phyloP scores from a whole-genome alignment of 2,888 invertebrate genomes.

The Chrysomela aeneicollis region DNA sequence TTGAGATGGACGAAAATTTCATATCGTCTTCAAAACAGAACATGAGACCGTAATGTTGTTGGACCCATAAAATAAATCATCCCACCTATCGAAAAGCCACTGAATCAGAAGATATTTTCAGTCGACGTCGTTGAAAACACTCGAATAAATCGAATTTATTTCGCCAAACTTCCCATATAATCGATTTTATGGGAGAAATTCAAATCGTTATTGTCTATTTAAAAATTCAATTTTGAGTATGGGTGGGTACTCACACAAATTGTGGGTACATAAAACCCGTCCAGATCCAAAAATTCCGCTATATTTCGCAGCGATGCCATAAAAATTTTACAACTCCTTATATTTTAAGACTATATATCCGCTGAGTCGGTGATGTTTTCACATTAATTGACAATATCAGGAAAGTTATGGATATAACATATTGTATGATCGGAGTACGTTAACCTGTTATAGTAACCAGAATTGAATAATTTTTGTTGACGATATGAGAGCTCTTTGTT shows the following conservation, averaged over 20 bases:
- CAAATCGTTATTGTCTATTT: slow-evolving; percentile 23
- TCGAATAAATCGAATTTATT: background rate
- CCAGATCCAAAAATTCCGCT: background rate
- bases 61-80: background rate
- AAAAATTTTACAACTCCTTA: background rate
- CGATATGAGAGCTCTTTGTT: too few species aligned
- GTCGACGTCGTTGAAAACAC: background rate
- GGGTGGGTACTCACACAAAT: slow-evolving; percentile 16
- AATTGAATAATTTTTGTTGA: too few species aligned
- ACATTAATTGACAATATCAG: background rate
- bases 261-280: slow-evolving; percentile 21
- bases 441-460: too few species aligned
- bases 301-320: background rate
- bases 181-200: slow-evolving; percentile 12
- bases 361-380: background rate
- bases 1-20: too few species aligned
- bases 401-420: too few species aligned
- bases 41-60: too few species aligned
- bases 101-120: background rate
- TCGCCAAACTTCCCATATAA: background rate
- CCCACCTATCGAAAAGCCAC: background rate
- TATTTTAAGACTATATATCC: background rate
- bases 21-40: too few species aligned
- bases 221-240: slow-evolving; percentile 25
- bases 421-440: too few species aligned